These are phyloP conservation scores for Hippopotamyrus pictus DNA, from an alignment of 2,797 vertebrate genomes.

Conservation along the genomic window DNA sequence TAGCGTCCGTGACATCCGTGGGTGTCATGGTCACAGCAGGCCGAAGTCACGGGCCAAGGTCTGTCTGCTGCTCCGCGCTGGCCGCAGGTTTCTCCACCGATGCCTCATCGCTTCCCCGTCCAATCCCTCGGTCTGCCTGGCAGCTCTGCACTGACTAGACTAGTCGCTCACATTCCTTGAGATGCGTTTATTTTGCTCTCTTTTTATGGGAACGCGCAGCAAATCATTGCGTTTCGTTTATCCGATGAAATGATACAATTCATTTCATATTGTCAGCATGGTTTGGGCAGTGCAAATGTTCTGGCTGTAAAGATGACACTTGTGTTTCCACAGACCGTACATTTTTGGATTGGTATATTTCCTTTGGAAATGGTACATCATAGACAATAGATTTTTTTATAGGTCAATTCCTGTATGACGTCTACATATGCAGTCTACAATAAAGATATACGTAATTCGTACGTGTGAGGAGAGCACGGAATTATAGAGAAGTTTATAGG, in stretches of 20 bases:
- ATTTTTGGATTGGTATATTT: background rate
- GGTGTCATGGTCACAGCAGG: slow-evolving; percentile 63
- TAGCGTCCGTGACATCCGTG: slow-evolving; percentile 50
- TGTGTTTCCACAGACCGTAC: background rate
- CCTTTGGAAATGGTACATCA: background rate
- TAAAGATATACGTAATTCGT: slow-evolving; percentile 17
- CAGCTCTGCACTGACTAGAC: slow-evolving; percentile 30
- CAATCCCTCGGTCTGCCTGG: slow-evolving; percentile 30
- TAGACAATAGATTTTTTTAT: background rate
- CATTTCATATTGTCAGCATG: background rate
- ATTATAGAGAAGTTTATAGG: slow-evolving; percentile 34
- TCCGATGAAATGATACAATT: background rate
- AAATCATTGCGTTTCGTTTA: background rate
- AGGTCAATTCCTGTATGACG: background rate
- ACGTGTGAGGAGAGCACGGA: slow-evolving; percentile 42
- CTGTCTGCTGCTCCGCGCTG: slow-evolving; percentile 51
- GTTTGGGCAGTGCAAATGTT: background rate
- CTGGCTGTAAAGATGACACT: background rate
- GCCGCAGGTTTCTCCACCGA: slow-evolving; percentile 48
- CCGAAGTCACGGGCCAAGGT: slow-evolving; percentile 40
- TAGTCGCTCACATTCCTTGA: background rate
- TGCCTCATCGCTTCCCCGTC: slow-evolving; percentile 39
- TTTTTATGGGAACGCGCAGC: background rate
- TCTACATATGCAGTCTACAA: background rate
- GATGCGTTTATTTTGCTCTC: background rate